Conservation (phyloP, 2,113 vertebrate species). For the Stegastes partitus region DNA sequence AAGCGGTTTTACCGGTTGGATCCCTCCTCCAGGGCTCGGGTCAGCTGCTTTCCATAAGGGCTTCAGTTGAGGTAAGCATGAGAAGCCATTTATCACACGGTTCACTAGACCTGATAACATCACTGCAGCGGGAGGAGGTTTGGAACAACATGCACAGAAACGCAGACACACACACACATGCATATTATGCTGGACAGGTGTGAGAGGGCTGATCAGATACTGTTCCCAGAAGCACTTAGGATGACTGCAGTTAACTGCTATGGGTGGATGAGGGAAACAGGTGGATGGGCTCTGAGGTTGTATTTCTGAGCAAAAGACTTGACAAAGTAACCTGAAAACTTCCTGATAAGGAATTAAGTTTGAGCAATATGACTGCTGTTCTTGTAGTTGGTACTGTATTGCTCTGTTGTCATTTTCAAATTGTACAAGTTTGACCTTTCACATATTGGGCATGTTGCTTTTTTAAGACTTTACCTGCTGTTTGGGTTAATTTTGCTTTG, state of each 20-base stretch:
- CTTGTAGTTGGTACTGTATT: background rate
- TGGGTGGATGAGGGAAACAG: slow-evolving; percentile 19
- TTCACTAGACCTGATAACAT: slow-evolving; percentile 78
- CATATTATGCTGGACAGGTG: slow-evolving; percentile 58
- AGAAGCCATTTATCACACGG: slow-evolving; percentile 61
- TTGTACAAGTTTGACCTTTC: too few relatives aligned
- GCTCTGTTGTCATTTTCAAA: background rate
- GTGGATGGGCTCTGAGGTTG: slow-evolving; percentile 3
- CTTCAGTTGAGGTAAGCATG: slow-evolving; percentile 75
- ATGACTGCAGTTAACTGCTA: background rate
- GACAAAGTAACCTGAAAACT: background rate
- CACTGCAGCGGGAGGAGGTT: slow-evolving; percentile 34
- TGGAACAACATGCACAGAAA: slow-evolving; percentile 7
- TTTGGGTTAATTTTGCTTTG: too few relatives aligned
- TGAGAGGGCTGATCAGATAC: slow-evolving; percentile 54
- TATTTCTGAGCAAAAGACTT: background rate
- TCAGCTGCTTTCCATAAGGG: slow-evolving; percentile 74
- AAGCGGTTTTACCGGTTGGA: slow-evolving; percentile 58
- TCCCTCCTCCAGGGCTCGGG: slow-evolving; percentile 46
- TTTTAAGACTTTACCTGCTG: too few relatives aligned
- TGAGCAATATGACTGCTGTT: background rate
- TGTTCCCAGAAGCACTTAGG: slow-evolving; percentile 63
- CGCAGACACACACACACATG: slow-evolving; percentile 21
- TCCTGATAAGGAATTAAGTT: background rate
- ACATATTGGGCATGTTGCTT: too few relatives aligned